Evolutionary conservation across 2,113 vertebrate species (phyloP).

Genomic region (Eleginops maclovinus): DNA sequence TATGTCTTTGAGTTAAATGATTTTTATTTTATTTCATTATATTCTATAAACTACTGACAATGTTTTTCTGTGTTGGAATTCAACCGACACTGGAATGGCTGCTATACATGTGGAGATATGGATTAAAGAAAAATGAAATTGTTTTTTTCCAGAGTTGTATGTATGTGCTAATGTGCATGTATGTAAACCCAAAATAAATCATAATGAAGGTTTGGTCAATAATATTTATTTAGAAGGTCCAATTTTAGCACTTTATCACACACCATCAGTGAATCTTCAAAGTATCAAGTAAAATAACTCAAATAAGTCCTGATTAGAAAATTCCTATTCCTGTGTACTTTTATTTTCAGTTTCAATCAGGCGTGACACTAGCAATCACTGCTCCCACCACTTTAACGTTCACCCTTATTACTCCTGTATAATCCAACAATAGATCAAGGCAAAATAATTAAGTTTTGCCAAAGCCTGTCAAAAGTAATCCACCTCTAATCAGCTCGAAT

Average conservation of each 20-base stretch:
- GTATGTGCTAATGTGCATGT: constrained; percentile 5
- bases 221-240: too few relatives aligned
- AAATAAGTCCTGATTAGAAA: background rate
- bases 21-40: too few relatives aligned
- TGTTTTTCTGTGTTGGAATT: too few relatives aligned
- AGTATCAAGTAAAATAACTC: background rate
- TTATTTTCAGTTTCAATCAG: constrained; percentile 10
- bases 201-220: background rate
- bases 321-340: background rate
- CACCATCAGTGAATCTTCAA: background rate
- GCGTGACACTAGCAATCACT: background rate
- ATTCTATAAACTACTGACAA: too few relatives aligned
- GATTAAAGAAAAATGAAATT: too few relatives aligned
- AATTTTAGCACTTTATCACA: background rate
- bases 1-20: too few relatives aligned
- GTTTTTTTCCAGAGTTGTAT: too few relatives aligned
- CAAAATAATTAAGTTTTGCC: constrained; percentile 48
- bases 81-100: too few relatives aligned
- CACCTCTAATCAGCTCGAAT: constrained; percentile 54
- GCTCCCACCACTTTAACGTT: background rate
- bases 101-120: too few relatives aligned
- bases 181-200: background rate
- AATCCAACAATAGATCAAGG: constrained; percentile 32
- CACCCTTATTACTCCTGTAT: background rate
- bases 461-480: constrained; percentile 57